phyloP scores from a whole-genome alignment of 2,797 vertebrate genomes.

The Propithecus deckenii region DNA sequence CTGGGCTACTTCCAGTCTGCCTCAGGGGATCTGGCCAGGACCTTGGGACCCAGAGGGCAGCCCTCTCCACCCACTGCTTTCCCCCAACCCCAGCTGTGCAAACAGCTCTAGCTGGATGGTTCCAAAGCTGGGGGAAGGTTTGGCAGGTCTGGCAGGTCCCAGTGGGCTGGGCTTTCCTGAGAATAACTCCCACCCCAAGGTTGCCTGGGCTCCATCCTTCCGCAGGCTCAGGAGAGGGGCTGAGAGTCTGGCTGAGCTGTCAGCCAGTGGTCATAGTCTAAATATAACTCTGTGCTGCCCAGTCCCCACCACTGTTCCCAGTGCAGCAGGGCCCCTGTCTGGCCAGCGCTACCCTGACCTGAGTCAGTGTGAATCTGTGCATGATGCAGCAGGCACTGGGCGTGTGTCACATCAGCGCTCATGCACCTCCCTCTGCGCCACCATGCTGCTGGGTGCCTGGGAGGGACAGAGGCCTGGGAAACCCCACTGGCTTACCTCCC shows the following conservation, averaged over 20 bases:
- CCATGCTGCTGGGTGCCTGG: rapidly evolving
- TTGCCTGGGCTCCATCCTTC: not conserved
- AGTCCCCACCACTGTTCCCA: not conserved
- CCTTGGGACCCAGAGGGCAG: slow-evolving; percentile 31
- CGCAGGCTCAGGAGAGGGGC: not conserved
- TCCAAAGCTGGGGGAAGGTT: slow-evolving; percentile 29
- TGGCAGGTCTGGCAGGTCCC: slow-evolving; percentile 32
- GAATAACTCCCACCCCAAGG: slow-evolving; percentile 3
- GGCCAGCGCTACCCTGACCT: not conserved
- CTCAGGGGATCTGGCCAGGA: slow-evolving; percentile 17
- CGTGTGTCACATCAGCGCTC: not conserved
- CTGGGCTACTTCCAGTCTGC: slow-evolving; percentile 19
- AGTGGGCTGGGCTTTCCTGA: slow-evolving; percentile 2
- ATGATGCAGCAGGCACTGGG: not conserved
- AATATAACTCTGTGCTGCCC: not conserved
- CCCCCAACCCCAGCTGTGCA: slow-evolving; percentile 82
- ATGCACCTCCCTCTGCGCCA: not conserved
- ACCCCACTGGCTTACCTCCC: not conserved
- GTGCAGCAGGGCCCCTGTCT: not conserved
- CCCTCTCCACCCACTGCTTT: slow-evolving; percentile 59
- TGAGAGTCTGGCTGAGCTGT: not conserved
- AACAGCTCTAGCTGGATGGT: slow-evolving; percentile 83
- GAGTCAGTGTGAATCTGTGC: not conserved
- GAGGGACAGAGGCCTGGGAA: not conserved
- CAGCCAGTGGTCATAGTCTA: not conserved